Conservation (phyloP, 2,113 vertebrate genomes). For the Oxyura jamaicensis region DNA sequence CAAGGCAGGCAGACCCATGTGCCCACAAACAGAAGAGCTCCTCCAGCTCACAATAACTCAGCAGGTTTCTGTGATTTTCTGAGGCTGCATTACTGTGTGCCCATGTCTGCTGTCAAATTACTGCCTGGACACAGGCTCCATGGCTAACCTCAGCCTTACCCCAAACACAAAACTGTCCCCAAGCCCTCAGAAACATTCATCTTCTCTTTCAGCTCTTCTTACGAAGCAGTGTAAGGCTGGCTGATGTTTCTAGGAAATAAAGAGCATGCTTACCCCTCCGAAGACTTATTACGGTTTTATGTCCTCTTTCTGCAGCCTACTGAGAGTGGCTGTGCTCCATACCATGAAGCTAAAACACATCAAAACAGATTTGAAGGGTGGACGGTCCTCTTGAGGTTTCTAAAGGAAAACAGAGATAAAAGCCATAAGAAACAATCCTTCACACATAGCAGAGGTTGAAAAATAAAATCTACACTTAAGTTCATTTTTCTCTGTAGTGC, state of each 20-base stretch:
- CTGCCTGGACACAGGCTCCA: slow-evolving; percentile 32
- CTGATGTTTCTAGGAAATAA: not conserved
- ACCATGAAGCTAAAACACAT: not conserved
- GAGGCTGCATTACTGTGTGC: slow-evolving; percentile 24
- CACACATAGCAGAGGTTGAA: not conserved
- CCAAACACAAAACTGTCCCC: not conserved
- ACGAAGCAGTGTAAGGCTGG: not conserved
- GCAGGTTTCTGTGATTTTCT: slow-evolving; percentile 52
- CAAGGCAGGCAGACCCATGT: slow-evolving; percentile 47
- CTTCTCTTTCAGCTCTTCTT: not conserved
- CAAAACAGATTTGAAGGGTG: slow-evolving; percentile 15
- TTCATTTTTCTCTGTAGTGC: not conserved
- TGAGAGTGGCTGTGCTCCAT: not conserved
- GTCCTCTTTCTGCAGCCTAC: not conserved
- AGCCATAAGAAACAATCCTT: not conserved
- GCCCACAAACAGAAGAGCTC: slow-evolving; percentile 55
- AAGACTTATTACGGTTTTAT: not conserved
- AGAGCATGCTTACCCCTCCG: not conserved
- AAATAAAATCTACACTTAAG: slow-evolving; percentile 12
- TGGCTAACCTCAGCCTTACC: slow-evolving; percentile 28
- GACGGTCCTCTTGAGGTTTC: not conserved
- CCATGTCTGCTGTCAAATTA: slow-evolving; percentile 53
- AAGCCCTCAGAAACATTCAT: slow-evolving; percentile 2
- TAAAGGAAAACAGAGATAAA: slow-evolving; percentile 23
- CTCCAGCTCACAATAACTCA: slow-evolving; percentile 67